These are phyloP conservation scores for Hemibagrus guttatus DNA, from an alignment of 2,797 vertebrate species.

Conservation along the genomic window DNA sequence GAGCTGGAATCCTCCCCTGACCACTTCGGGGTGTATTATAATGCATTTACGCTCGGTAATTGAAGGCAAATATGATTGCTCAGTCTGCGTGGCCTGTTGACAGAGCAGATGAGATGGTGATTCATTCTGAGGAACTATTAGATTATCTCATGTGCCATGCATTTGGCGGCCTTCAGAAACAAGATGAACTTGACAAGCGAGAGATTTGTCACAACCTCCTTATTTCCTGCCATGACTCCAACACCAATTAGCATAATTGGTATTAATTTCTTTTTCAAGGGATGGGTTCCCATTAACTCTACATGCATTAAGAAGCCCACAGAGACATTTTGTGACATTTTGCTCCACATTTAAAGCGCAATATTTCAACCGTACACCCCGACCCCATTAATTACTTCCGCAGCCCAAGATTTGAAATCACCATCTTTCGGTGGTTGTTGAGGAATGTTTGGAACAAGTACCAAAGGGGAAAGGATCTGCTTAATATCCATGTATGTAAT, in stretches of 20 bases:
- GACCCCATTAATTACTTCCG: constrained; percentile 8
- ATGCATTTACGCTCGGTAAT: constrained; percentile 47
- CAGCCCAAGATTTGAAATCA: constrained; percentile 22
- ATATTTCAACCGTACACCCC: neutral
- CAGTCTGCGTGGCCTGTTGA: constrained; percentile 50
- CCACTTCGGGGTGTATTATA: constrained; percentile 32
- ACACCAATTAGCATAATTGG: constrained; percentile 63
- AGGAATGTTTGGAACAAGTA: constrained; percentile 9
- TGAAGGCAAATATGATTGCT: constrained; percentile 52
- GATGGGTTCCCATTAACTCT: constrained; percentile 58
- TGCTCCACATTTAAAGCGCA: constrained; percentile 42
- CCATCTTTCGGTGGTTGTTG: neutral
- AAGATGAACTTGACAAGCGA: constrained; percentile 58
- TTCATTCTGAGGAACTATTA: constrained; percentile 54
- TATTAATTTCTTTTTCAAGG: constrained; percentile 59
- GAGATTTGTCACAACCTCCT: constrained; percentile 62
- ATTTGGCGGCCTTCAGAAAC: constrained; percentile 59
- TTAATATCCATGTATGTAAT: neutral
- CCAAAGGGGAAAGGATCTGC: neutral
- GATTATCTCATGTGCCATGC: constrained; percentile 56
- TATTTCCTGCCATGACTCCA: constrained; percentile 60
- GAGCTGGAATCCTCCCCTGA: constrained; percentile 26
- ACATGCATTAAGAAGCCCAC: constrained; percentile 54
- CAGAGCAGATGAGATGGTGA: constrained; percentile 56
- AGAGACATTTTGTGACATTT: constrained; percentile 52